Evolutionary conservation across 1,140 invertebrate species (phyloP), one percentile per base, ranked within the genome.

Genomic region (Procambarus virginalis): DNA sequence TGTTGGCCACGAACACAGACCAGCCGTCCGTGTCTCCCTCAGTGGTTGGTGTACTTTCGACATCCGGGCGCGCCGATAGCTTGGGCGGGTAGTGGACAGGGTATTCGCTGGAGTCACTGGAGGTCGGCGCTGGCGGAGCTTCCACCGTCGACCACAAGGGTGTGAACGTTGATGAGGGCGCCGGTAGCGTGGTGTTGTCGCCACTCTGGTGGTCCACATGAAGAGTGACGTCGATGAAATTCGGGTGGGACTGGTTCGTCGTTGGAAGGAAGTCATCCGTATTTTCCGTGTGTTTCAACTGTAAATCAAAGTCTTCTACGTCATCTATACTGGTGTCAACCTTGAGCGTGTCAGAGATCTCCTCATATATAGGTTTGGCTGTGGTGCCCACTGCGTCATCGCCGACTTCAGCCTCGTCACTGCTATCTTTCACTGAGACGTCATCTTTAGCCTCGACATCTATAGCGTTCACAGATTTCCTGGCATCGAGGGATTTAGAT

Each of bases 271-370:
- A 88, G 58, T 88, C 86, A 20, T 88, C 78, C 9, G 86, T 73
- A 20, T 81, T 70, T 46, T 88, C 86, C 14, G 86, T 88, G 64
- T 88, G 86, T 51, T 73, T 64, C 9, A 51, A 22, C 34, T 81
- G 86, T 8, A 80, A 68, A 22, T 88, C 86, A 22, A 88, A 88
- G 64, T 88, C 86, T 45, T 88, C 86, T 20, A 88, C 86, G 79
- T 88, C 86, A 45, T 88, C 86, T 49, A 88, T 88, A 45, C 86
- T 88, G 8, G 78, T 88, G 78, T 88, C 86, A 48, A 88, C 86
- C 49, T 88, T 68, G 14, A 88, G 78, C 60, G 64, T 78, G 60
- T 51, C 86, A 9, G 86, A 88, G 77, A 88, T 88, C 75, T 88
- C 86, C 78, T 88, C 86, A 64, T 88, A 88, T 9, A 88, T 88